Evolutionary conservation across 2,113 vertebrate genomes (phyloP), one percentile per base, ranked within the genome.

Genomic region (Equus quagga): DNA sequence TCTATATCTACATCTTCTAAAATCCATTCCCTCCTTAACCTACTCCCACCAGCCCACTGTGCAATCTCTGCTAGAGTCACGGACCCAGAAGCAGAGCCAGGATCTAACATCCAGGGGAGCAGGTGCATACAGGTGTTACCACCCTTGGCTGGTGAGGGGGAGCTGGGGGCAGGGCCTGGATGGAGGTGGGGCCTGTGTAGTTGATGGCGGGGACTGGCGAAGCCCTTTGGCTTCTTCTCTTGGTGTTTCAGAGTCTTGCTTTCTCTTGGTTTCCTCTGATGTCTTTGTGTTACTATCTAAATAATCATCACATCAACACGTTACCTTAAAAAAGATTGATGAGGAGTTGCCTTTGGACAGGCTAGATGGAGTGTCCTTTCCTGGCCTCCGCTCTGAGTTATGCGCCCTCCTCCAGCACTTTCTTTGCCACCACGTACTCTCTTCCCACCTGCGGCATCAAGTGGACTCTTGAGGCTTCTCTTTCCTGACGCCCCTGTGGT

Each of bases 371-470:
- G 24, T 8, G 17, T 1, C 24, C 46, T 60, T 36, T 58, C 28
- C 36, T 26, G 72, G 18, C 28, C 62, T 91, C 41, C 24, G 1
- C 54, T 56, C 65, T 51, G 89, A 67, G 65, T 54, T 19, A 10
- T 1, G 14, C 8, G 4, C 2, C 65, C 18, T 28, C 13, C 79
- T 7, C 14, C 44, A n/a, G 60, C 33, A 31, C 70, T 79, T 49
- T 14, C n/a, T 72, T 75, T 54, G 10, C n/a, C 3, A 33, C 33
- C 17, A 51, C 1, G 0, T 2, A 0, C 23, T 73, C 41, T 69
- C 60, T 70, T 41, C 44, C 7, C 14, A 33, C 11, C 10, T 15
- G 41, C 24, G 60, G 58, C 26, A 1, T 13, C 78, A 28, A 11
- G 31, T 2, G 41, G 28, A 26, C 41, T 36, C 24, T 14, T 19